Conservation (phyloP, 2,113 vertebrate species). For the Micromys minutus region DNA sequence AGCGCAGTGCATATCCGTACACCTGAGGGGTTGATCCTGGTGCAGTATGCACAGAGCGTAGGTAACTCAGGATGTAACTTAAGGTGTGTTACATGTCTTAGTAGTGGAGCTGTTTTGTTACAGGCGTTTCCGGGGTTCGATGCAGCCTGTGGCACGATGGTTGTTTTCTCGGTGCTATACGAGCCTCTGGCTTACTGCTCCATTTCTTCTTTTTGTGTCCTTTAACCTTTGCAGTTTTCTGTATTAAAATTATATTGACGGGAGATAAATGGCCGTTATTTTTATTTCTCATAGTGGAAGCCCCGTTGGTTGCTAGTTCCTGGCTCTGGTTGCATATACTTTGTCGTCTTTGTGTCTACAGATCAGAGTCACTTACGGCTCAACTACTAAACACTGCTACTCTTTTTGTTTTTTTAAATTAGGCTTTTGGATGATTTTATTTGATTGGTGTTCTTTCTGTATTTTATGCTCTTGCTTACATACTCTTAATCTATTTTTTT, state of each 20-base stretch:
- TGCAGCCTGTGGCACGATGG: neutral
- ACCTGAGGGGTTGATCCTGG: neutral
- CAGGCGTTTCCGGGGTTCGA: neutral
- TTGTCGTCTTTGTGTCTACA: constrained; percentile 4
- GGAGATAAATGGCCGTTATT: neutral
- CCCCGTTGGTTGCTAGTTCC: neutral
- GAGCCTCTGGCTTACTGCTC: neutral
- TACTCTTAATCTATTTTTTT: neutral
- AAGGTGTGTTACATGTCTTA: neutral
- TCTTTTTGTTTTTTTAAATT: neutral
- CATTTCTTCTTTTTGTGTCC: neutral
- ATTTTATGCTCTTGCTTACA: neutral
- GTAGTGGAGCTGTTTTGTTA: neutral
- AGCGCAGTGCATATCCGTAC: fast-evolving
- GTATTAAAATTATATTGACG: neutral
- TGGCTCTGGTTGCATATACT: neutral
- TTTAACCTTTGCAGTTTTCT: constrained; percentile 3
- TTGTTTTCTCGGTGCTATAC: neutral
- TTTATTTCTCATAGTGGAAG: constrained; percentile 31
- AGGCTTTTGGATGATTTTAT: constrained; percentile 13
- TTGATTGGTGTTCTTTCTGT: neutral
- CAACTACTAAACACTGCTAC: neutral
- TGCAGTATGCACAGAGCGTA: neutral
- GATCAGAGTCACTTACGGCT: constrained; percentile 18
- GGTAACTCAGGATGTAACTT: neutral